Conservation (phyloP, 2,113 vertebrate genomes). For the Todiramphus saurophagus region DNA sequence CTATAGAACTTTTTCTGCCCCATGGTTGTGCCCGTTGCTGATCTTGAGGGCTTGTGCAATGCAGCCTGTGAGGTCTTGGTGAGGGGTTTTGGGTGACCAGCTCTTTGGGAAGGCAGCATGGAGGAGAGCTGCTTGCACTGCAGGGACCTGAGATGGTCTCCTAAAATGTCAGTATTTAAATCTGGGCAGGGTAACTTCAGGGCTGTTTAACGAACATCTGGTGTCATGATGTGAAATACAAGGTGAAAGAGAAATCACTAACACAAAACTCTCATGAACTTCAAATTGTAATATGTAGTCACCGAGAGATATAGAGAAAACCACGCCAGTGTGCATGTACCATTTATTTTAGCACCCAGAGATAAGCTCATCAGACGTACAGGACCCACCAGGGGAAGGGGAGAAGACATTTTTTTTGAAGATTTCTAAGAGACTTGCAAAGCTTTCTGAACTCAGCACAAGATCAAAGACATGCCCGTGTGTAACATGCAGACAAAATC, state of each 20-base stretch:
- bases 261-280: not conserved
- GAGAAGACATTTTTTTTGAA: not conserved
- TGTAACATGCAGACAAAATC: fast-evolving
- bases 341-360: not conserved
- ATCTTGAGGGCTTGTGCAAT: not conserved
- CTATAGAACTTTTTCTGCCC: not conserved
- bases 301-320: not conserved
- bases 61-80: no score
- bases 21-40: not conserved
- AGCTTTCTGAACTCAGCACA: not conserved
- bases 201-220: not conserved
- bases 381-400: not conserved
- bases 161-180: not conserved
- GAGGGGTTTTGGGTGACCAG: not conserved
- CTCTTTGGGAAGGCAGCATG: not conserved
- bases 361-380: not conserved
- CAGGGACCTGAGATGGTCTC: not conserved
- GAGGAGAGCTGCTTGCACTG: not conserved
- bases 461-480: fast-evolving
- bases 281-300: fast-evolving
- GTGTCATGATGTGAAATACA: not conserved
- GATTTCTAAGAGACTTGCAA: not conserved
- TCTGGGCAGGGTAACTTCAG: not conserved
- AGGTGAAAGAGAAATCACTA: not conserved
- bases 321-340: fast-evolving